Base-by-base conservation (phyloP, 1,140 invertebrate genomes). In the Pseudomyrmex cubaensis region DNA sequence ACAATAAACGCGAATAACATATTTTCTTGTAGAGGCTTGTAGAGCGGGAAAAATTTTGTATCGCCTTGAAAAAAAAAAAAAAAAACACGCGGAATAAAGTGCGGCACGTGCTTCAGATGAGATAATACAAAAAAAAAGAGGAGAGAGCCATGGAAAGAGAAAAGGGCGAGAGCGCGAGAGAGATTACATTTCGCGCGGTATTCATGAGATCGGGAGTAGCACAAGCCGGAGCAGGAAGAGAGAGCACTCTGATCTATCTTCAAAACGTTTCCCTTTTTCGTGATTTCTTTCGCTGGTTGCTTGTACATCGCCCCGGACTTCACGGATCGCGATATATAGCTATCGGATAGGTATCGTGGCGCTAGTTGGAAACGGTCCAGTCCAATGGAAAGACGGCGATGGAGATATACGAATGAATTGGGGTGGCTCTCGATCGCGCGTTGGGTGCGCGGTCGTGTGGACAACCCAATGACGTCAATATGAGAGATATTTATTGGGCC, bases 401-500 rank as follows among this genome's bases (percentile, higher is more conserved):
- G 56, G 57, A 69, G 20, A 59, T 59, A 59, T 4, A 12, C n/a
- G 15, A 67, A 75, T 78, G 56, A 83, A 86, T 84, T 9, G 61
- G 10, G 12, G 46, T 20, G 76, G 9, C 50, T 52, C 76, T 61
- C 66, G 63, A 69, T 80, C 46, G 10, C 22, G 61, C 25, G 48
- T 84, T 66, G 62, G 54, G 10, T 61, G 61, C 66, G 22, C 35
- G 54, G 73, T 70, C 85, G 57, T 75, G 67, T 74, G 74, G 82
- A 87, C 82, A 72, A 25, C 17, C 52, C 76, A 76, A 82, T 66
- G 35, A 76, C 52, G 66, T 70, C 44, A 74, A 67, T 87, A 72
- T 80, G 46, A 70, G 66, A 70, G 66, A 80, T 80, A 88, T 85
- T 87, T 85, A 88, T 78, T 59, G 72, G 44, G 50, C 54, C 9